Evolutionary conservation across 2,888 invertebrate genomes (phyloP).

Genomic region (Nomada fabriciana): DNA sequence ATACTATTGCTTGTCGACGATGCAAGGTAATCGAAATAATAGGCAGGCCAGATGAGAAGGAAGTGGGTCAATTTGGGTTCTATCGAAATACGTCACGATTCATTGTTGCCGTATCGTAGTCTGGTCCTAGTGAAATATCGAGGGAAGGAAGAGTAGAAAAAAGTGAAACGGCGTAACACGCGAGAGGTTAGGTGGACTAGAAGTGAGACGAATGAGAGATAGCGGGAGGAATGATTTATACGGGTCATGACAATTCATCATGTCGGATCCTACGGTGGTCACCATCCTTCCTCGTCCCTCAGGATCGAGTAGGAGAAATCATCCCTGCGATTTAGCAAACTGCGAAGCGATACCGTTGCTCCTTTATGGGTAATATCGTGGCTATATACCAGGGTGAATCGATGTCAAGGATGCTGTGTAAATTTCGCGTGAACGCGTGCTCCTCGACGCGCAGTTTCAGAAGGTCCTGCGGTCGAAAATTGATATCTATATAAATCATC

Average conservation of each 20-base stretch:
- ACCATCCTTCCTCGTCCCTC: conserved; percentile 52
- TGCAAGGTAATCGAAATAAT: too few species aligned
- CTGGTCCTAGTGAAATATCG: conserved; percentile 32
- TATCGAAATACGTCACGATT: neutral
- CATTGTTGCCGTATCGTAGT: neutral
- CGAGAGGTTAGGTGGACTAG: conserved; percentile 17
- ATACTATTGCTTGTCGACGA: too few species aligned
- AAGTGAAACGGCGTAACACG: conserved; percentile 15
- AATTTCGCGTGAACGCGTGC: conserved; percentile 34
- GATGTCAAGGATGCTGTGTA: conserved; percentile 34
- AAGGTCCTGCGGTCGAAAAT: conserved; percentile 19
- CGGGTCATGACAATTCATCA: conserved; percentile 65
- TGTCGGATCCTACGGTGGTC: conserved; percentile 41
- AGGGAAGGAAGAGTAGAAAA: conserved; percentile 13
- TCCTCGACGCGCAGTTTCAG: conserved; percentile 12
- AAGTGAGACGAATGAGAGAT: conserved; percentile 51
- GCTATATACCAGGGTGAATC: conserved; percentile 42
- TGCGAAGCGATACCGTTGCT: conserved; percentile 52
- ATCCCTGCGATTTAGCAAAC: conserved; percentile 66
- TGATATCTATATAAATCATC: conserved; percentile 43
- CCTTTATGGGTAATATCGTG: conserved; percentile 65
- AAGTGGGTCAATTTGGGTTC: neutral
- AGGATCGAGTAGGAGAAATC: conserved; percentile 36
- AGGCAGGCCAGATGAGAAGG: neutral
- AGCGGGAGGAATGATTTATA: conserved; percentile 68